Evolutionary conservation across 2,888 invertebrate genomes (phyloP).

Genomic region (Heliconius ismenius): DNA sequence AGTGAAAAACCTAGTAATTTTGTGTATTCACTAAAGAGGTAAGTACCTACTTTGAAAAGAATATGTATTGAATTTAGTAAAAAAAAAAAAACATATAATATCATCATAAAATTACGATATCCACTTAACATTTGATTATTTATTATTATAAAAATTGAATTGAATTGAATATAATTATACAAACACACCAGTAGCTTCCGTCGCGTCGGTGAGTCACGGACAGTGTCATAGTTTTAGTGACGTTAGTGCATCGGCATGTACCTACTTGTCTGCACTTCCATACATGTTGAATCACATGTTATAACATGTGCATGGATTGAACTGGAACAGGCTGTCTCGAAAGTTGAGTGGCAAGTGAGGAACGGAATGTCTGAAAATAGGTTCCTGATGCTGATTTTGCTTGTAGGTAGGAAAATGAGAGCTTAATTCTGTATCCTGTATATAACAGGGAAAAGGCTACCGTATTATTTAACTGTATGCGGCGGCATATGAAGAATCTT

Average conservation of each 20-base stretch:
- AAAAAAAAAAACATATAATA: background rate
- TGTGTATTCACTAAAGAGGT: background rate
- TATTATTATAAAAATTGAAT: conserved; percentile 9
- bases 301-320: background rate
- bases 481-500: too few relatives aligned
- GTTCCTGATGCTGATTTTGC: too few relatives aligned
- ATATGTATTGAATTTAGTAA: background rate
- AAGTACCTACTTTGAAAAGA: background rate
- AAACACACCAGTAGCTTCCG: conserved; percentile 26
- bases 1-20: background rate
- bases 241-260: conserved; percentile 20
- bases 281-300: background rate
- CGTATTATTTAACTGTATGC: too few relatives aligned
- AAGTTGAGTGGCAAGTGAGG: background rate
- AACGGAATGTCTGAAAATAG: too few relatives aligned
- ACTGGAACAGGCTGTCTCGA: background rate
- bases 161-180: background rate
- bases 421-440: too few relatives aligned
- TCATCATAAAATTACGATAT: background rate
- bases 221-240: conserved; percentile 24
- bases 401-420: too few relatives aligned
- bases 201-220: conserved; percentile 31
- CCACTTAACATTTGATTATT: background rate
- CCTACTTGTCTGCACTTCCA: too few relatives aligned
- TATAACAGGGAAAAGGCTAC: too few relatives aligned